phyloP scores from a whole-genome alignment of 35 echinoderm and acorn worm species.

The Heliocidaris tuberculata region DNA sequence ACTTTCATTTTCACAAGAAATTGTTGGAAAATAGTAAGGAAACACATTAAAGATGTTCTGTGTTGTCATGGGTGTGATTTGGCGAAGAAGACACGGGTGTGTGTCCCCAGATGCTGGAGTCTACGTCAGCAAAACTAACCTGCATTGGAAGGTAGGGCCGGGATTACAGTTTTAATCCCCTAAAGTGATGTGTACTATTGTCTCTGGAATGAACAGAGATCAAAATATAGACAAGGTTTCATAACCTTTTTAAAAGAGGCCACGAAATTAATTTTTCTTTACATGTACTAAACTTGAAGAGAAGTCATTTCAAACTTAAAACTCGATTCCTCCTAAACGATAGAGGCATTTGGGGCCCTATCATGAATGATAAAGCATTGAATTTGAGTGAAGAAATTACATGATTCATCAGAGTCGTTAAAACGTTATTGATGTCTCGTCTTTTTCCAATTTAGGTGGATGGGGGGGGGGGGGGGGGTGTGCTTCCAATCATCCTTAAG shows the following conservation, averaged over 20 bases:
- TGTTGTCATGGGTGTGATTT: background rate
- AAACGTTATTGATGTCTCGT: no score
- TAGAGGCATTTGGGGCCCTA: no score
- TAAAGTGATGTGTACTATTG: background rate
- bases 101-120: background rate
- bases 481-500: no score
- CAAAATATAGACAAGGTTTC: background rate
- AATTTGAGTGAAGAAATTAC: no score
- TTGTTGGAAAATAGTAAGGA: background rate
- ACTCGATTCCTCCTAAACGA: no score
- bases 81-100: background rate
- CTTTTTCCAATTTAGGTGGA: no score
- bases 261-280: background rate
- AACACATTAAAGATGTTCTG: background rate
- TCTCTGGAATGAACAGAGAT: background rate
- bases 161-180: background rate
- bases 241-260: background rate
- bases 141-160: no score
- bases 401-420: no score
- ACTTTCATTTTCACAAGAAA: background rate
- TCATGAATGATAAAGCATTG: no score
- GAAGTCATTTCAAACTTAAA: no score
- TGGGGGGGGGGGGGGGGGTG: no score
- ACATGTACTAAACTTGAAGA: no score
- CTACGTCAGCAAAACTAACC: background rate